Evolutionary conservation across 1,140 invertebrate genomes (phyloP), one percentile per base, ranked within the genome.

Genomic region (Neuroterus valhalla): DNA sequence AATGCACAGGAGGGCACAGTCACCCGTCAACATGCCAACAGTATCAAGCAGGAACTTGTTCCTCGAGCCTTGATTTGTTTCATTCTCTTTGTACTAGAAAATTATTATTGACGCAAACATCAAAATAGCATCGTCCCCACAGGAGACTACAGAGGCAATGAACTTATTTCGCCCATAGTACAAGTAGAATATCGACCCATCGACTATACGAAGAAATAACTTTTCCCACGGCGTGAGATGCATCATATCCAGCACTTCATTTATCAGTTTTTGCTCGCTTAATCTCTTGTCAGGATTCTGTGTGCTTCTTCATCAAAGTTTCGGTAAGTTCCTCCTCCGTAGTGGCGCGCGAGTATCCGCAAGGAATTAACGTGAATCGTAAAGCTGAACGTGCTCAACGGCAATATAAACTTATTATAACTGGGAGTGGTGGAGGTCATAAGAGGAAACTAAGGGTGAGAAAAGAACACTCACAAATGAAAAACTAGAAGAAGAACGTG

Each of bases 341-440:
- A 62, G 62, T 46, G 66, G 68, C 52, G 68, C 70, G 75, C 75
- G 78, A 81, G 83, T 83, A 83, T 83, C 80, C 80, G 78, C 72
- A 68, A 75, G 77, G 83, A 82, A 85, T 85, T 84, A 85, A 84
- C 80, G 78, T 76, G 78, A 79, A 81, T 84, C 81, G 81, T 82
- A 85, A 82, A 83, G 74, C 77, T 71, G 79, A 76, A 84, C 82
- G 83, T 82, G 82, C 81, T 73, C 74, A 12, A 15, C 26, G 55
- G 55, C 55, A 31, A 62, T 62, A 62, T 62, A 62, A 62, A 62
- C 55, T 62, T 62, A 62, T 23, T 62, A 70, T 46, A 45, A 42
- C 26, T 50, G 11, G 8, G 11, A 38, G 23, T 8, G 26, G 67
- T 48, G n/a, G 66, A 69, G 10, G 50, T 26, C 67, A 43, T 17